Base-by-base conservation (phyloP, 92 coral and sea anemone species). In the Umimayanthus chanpuru region DNA sequence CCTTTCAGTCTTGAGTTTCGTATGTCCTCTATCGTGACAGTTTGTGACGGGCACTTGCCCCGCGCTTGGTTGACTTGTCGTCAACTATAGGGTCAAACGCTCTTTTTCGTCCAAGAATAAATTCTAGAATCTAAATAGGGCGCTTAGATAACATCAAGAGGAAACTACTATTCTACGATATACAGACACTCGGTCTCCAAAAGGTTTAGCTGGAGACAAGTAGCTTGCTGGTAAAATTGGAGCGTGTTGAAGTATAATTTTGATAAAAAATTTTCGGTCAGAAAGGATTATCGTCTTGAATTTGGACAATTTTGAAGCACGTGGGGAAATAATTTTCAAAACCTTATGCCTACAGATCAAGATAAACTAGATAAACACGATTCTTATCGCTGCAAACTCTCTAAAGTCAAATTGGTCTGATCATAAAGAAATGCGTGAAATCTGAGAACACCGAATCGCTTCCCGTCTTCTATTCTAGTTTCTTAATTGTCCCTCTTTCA, bases 151-250 rank as follows among this genome's bases (percentile, higher is more conserved):
- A 83, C 76, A 83, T 83, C 87, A 83, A 83, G 87, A 83, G 87
- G 87, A 83, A 83, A 43, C 87, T 67, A 47, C 87, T 49, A 83
- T 44, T 47, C 67, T 41, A 18, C 38, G 66, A 43, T 44, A 67
- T 70, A 65, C 87, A 83, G 87, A 83, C 87, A 83, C 71, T 83
- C 70, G 78, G 87, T 70, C 87, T 83, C 87, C 87, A 83, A 70
- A 72, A 53, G 78, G 66, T 83, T 83, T 83, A 83, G 61, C 79
- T 28, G 78, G 87, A 70, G 87, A 83, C 87, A 83, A 83, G 25
- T 29, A 67, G 28, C 77, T 68, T 40, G 40, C 65, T 41, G 50
- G 66, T 43, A 49, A 83, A 70, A 68, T 30, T 29, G 55, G 28
- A 83, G 25, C 87, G 40, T 55, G 28, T 68, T 83, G 76, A 47